Evolutionary conservation across 2,888 invertebrate genomes (phyloP), one percentile per base, ranked within the genome.

Genomic region (Phengaris arion): DNA sequence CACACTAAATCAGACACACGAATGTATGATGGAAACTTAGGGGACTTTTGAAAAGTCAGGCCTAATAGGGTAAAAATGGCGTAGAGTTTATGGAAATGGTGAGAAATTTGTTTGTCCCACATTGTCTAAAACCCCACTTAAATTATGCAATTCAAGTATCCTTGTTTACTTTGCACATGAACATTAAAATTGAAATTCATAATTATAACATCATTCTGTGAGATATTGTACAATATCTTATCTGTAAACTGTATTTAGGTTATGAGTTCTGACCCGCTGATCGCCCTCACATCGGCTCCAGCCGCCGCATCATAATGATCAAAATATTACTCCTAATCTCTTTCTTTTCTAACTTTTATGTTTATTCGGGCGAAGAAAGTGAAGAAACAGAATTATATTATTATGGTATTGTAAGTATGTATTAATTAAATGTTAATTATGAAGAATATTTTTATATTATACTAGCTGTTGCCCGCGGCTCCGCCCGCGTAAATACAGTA

Each of bases 381-480:
- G 72, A 72, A 7, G 52, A 72, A 72, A 72, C 72, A 22, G 52
- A 35, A 12, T 12, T 72, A 51, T 72, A 72, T 52, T 72, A 72
- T 7, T 75, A 68, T 57, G 68, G 74, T 6, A 72, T 68, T 54
- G 72, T 72, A 35, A 54, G 72, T 72, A 52, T 55, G 51, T 48
- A 48, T 35, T 15, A 13, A 13, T 12, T 13, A 12, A 74, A 48
- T 8, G 8, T 48, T 4, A 48, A 48, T 7, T 22, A 48, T 8
- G 48, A 48, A 6, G 6, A 0, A 48, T 48, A 48, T 48, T 48
- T 48, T 35, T 35, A 35, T 35, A 22, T 22, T 22, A 22, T 22
- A 22, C 22, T 22, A 1, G 22, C 22, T 22, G 22, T 22, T 22
- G 22, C 22, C 22, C 22, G 22, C 22, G 22, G 22, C 22, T 22